phyloP scores from a whole-genome alignment of 1,140 invertebrate species.

The Pogonognathellus flavescens region DNA sequence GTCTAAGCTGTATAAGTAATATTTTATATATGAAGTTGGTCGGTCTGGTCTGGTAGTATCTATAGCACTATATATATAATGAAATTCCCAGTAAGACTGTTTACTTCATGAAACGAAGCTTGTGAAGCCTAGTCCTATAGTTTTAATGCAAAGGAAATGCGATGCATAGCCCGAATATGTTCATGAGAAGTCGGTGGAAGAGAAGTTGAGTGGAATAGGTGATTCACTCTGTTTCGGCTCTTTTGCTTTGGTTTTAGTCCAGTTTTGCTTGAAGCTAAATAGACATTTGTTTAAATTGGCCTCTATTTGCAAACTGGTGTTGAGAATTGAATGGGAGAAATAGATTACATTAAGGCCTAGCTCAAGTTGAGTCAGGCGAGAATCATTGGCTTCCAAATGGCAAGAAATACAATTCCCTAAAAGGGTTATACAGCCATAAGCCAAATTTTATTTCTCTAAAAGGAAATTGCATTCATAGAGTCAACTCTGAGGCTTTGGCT shows the following conservation, averaged over 20 bases:
- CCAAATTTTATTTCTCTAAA: constrained; percentile 35
- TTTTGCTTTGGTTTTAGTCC: constrained; percentile 27
- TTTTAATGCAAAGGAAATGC: neutral
- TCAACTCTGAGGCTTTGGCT: constrained; percentile 14
- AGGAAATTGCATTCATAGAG: neutral
- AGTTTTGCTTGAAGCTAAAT: constrained; percentile 29
- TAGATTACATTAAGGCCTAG: constrained; percentile 39
- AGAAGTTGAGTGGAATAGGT: neutral
- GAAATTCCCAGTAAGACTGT: constrained; percentile 14
- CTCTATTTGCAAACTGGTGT: constrained; percentile 49
- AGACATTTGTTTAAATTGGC: constrained; percentile 50
- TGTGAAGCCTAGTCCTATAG: neutral
- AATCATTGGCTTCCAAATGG: constrained; percentile 40
- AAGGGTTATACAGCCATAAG: constrained; percentile 42
- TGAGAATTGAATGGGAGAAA: constrained; percentile 47
- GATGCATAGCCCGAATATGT: constrained; percentile 9
- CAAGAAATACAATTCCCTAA: constrained; percentile 32
- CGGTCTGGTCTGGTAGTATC: too few species aligned
- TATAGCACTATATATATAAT: neutral
- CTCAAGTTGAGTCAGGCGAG: constrained; percentile 45
- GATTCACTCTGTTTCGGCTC: constrained; percentile 26
- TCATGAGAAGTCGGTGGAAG: neutral
- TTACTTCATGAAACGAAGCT: neutral
- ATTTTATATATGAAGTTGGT: too few species aligned
- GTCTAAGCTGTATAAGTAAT: too few species aligned